These are phyloP conservation scores for Uropetala carovei DNA, from an alignment of 2,888 invertebrate species.

Conservation along the genomic window DNA sequence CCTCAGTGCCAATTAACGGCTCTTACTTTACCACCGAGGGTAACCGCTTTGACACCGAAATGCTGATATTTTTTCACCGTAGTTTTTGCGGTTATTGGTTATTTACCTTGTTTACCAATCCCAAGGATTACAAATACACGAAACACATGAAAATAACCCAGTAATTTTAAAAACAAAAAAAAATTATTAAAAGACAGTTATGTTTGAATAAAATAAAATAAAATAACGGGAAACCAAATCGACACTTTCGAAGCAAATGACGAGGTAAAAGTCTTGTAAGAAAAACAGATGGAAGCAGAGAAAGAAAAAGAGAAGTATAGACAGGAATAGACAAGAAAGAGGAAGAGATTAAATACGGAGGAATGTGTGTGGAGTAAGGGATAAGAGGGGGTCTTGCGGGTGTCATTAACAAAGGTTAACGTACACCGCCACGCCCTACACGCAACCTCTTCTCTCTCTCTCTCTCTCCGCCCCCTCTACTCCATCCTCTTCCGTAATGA, in stretches of 20 bases:
- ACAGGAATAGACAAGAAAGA: not conserved
- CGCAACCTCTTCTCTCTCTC: not conserved
- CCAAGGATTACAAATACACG: too few species aligned
- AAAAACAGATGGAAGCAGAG: not conserved
- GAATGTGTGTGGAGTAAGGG: not conserved
- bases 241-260: not conserved
- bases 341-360: not conserved
- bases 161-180: too few species aligned
- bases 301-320: not conserved
- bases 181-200: too few species aligned
- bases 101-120: too few species aligned
- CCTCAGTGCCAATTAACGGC: too few species aligned
- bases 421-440: slow-evolving; percentile 1
- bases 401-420: not conserved
- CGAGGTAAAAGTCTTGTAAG: not conserved
- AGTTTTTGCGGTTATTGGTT: too few species aligned
- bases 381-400: not conserved
- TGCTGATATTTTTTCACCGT: too few species aligned
- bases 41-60: too few species aligned
- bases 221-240: too few species aligned
- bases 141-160: too few species aligned
- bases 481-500: not conserved
- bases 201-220: too few species aligned
- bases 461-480: not conserved
- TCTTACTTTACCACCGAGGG: too few species aligned